Base-by-base conservation (phyloP, 2,113 vertebrate species). In the Hassar affinis region DNA sequence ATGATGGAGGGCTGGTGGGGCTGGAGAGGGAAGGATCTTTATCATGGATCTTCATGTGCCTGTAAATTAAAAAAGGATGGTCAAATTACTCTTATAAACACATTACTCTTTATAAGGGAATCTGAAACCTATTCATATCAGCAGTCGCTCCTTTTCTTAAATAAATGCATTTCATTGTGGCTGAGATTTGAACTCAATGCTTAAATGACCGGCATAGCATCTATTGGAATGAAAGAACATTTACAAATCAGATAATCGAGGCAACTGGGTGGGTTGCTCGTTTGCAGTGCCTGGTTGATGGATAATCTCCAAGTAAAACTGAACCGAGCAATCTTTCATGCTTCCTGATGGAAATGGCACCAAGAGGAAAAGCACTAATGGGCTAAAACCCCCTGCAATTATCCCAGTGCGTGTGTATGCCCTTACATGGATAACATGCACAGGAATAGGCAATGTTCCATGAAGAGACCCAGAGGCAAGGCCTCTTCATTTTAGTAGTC, bases 31-130 rank as follows among this genome's bases (percentile, higher is more conserved):
- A 94, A 0, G 96, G 95, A 89, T 99, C 98, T 92, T 99, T 99
- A 88, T 98, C 97, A 0, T 99, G 98, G 87, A 99, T 99, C 94
- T 99, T 99, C 98, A 99, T 99, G 79, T 99, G 98, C 90, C 98
- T 99, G 88, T 2, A 64, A 88, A 86, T 86, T 54, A 85, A 30
- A 64, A 64, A 64, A 64, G 6, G 6, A 79, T n/a, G 20, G 11
- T 15, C 33, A 2, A 79, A n/a, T 2, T 51, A 51, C 17, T 49
- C 17, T 56, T 22, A 35, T 51, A 49, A 74, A 49, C 6, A 17
- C n/a, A 15, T 74, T 14, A 27, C 27, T 4, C 18, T 79, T 79
- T 17, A 38, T 18, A 54, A 56, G 15, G 25, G 33, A 27, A 71
- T 42, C 7, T 11, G 42, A 45, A 81, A 42, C 18, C 27, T 12